These are phyloP conservation scores for Andrena camellia DNA, from an alignment of 2,888 invertebrate species.

Conservation along the genomic window DNA sequence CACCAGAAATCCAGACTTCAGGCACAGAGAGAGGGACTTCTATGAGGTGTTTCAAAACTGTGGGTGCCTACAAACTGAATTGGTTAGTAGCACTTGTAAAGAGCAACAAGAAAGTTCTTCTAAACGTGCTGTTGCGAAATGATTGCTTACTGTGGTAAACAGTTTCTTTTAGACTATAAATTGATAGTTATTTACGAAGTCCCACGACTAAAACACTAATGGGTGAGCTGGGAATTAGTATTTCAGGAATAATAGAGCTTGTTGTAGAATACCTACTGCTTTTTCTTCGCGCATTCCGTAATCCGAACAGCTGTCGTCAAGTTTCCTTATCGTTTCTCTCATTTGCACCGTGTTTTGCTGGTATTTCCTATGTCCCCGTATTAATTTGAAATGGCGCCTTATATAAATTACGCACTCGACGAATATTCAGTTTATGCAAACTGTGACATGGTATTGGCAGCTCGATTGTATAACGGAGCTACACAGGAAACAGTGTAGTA, in stretches of 20 bases:
- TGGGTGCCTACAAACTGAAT: not conserved
- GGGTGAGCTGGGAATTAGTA: not conserved
- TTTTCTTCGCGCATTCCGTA: no score
- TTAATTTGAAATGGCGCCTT: not conserved
- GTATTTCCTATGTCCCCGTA: not conserved
- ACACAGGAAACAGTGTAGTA: no score
- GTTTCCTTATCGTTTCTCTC: not conserved
- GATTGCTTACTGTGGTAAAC: no score
- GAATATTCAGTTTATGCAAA: slow-evolving; percentile 7
- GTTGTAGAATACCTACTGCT: no score
- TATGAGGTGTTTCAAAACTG: not conserved
- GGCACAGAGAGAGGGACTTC: not conserved
- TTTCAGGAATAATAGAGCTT: not conserved
- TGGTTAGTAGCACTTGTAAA: not conserved
- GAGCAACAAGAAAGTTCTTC: not conserved
- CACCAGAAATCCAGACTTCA: not conserved
- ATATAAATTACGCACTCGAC: not conserved
- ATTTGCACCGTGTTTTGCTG: not conserved
- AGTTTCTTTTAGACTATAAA: no score
- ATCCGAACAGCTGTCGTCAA: no score
- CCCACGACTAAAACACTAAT: no score
- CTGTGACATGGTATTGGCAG: no score
- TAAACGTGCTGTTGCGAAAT: no score
- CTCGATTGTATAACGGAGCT: no score
- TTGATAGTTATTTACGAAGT: no score